Evolutionary conservation across 2,797 vertebrate genomes (phyloP), one percentile per base, ranked within the genome.

Genomic region (Acipenser transmontanus): DNA sequence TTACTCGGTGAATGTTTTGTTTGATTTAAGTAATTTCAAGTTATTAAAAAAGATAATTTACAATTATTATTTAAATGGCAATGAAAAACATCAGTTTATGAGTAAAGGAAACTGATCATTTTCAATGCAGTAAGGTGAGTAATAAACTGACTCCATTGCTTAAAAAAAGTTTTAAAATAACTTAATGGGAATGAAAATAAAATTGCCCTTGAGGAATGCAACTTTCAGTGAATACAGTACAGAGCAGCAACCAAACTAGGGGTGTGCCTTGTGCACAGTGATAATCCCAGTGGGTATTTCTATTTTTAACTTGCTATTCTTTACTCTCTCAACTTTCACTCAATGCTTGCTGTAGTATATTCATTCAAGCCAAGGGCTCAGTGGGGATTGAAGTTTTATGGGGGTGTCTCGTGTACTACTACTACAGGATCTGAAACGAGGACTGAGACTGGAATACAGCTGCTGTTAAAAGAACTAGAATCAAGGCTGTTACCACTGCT

Each of bases 231-330:
- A 61, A 61, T 75, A 63, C 78, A 73, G 73, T 74, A 83, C 73
- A 81, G 72, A 77, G 84, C 81, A 82, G 84, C 81, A 82, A 82
- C 87, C 79, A 83, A 87, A 85, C 82, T 80, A 87, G 90, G 90
- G 90, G 89, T 87, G 91, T 93, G 90, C 85, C 76, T 78, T 76
- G 77, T 77, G 81, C 76, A 81, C 81, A 77, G 76, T 77, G 92
- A 94, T 93, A 93, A 94, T 89, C 87, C 91, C 84, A 84, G 86
- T 88, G 85, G 85, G 81, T 75, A 70, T 80, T 78, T 85, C 92
- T 94, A 94, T 93, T 93, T 94, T 92, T 94, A 94, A 88, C 88
- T 77, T 81, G 61, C 83, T 77, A 82, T 87, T 88, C 88, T 89
- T 84, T 89, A 76, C 84, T 85, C 85, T 84, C 87, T 83, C 90